Conservation (phyloP, 23 tunicate species). For the Ciona savignyi region DNA sequence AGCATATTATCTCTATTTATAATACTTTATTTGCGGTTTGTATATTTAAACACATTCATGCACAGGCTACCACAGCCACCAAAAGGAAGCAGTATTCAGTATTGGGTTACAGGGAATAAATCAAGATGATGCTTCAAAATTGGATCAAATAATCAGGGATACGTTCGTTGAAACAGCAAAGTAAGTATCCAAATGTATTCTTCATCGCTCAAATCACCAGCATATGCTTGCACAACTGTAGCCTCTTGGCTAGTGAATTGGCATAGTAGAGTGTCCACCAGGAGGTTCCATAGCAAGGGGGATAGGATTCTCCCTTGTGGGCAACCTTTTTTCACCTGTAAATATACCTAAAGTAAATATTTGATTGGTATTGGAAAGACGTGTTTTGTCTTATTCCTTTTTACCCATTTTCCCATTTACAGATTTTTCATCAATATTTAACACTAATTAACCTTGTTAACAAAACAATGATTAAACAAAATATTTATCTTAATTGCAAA, state of each 20-base stretch:
- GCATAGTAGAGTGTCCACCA: slow-evolving; percentile 42
- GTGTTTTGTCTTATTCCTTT: too few species aligned
- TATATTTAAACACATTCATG: background rate
- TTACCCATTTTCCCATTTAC: too few species aligned
- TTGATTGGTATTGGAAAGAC: too few species aligned
- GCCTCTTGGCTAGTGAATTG: slow-evolving; percentile 19
- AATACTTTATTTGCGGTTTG: background rate
- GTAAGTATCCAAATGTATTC: background rate
- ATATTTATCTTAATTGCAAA: too few species aligned
- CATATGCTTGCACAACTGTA: slow-evolving; percentile 22
- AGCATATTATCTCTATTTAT: too few species aligned
- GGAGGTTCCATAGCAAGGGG: slow-evolving; percentile 59
- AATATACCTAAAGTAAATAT: background rate
- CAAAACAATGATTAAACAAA: too few species aligned
- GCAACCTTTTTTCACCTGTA: background rate
- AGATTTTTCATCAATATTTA: too few species aligned
- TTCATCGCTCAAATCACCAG: background rate
- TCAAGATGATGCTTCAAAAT: slow-evolving; percentile 28
- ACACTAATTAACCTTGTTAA: too few species aligned
- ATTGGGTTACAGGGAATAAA: slow-evolving; percentile 75
- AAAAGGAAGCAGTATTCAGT: slow-evolving; percentile 60
- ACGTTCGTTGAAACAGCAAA: slow-evolving; percentile 32
- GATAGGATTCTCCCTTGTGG: background rate
- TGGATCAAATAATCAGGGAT: slow-evolving; percentile 36
- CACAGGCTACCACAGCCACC: slow-evolving; percentile 61